Evolutionary conservation across 2,797 vertebrate genomes (phyloP).

Genomic region (Bradypodion pumilum): DNA sequence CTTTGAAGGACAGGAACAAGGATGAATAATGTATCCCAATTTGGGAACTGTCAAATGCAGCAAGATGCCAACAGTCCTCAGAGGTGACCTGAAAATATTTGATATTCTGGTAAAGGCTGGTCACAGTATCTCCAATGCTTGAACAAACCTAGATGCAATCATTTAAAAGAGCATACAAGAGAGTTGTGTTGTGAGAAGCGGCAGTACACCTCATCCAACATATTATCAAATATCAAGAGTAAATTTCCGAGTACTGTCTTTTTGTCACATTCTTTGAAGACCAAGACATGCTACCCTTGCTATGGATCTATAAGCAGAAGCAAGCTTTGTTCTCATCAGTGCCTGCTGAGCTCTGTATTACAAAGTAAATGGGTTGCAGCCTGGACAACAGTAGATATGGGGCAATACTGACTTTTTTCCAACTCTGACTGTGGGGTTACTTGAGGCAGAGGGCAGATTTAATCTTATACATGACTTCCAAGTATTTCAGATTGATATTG

Average conservation of each 20-base stretch:
- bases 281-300: neutral
- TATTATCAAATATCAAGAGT: neutral
- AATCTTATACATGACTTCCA: neutral
- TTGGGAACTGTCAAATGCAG: neutral
- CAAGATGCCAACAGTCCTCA: neutral
- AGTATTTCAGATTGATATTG: neutral
- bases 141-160: neutral
- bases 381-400: neutral
- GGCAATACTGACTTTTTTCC: neutral
- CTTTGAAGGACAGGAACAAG: conserved; percentile 38
- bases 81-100: neutral
- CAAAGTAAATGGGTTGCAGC: neutral
- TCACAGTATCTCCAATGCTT: neutral
- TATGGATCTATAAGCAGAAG: neutral
- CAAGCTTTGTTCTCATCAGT: neutral
- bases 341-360: neutral
- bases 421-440: no score
- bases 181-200: neutral
- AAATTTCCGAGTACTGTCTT: neutral
- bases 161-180: neutral
- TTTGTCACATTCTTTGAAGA: neutral
- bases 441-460: neutral
- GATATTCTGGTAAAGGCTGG: neutral
- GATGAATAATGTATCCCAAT: neutral
- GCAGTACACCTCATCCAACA: neutral